phyloP scores from a whole-genome alignment of 64 coral and sea anemone species.

The Stichodactyla helianthus region DNA sequence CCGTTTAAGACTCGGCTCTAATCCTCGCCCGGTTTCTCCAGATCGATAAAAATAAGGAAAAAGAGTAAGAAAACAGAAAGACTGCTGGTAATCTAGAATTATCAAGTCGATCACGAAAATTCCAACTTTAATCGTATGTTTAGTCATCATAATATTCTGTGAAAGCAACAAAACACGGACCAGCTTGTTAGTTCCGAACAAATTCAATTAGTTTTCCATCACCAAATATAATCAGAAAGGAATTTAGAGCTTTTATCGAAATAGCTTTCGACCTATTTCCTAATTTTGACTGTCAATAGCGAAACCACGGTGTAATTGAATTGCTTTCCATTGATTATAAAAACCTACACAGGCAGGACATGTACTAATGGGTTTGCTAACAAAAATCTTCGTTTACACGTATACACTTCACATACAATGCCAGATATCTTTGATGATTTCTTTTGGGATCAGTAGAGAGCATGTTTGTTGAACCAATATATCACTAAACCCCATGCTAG shows the following conservation, averaged over 20 bases:
- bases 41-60: too few relatives aligned
- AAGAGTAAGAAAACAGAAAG: too few relatives aligned
- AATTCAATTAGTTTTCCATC: conserved; percentile 10
- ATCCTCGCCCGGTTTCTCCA: too few relatives aligned
- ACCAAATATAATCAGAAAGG: neutral
- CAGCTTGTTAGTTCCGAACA: neutral
- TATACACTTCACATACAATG: neutral
- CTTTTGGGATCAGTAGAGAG: neutral
- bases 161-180: neutral
- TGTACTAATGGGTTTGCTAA: conserved; percentile 1
- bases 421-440: neutral
- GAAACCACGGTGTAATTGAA: neutral
- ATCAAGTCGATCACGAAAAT: too few relatives aligned
- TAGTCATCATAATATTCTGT: neutral
- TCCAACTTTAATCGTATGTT: too few relatives aligned
- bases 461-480: neutral
- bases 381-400: neutral
- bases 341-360: neutral
- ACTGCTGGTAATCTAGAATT: too few relatives aligned
- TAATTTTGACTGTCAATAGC: conserved; percentile 3
- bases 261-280: neutral
- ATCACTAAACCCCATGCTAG: neutral
- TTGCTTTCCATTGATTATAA: neutral
- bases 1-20: too few relatives aligned
- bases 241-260: conserved; percentile 5